Conservation (phyloP, 2,113 vertebrate species). For the Gobio gobio region DNA sequence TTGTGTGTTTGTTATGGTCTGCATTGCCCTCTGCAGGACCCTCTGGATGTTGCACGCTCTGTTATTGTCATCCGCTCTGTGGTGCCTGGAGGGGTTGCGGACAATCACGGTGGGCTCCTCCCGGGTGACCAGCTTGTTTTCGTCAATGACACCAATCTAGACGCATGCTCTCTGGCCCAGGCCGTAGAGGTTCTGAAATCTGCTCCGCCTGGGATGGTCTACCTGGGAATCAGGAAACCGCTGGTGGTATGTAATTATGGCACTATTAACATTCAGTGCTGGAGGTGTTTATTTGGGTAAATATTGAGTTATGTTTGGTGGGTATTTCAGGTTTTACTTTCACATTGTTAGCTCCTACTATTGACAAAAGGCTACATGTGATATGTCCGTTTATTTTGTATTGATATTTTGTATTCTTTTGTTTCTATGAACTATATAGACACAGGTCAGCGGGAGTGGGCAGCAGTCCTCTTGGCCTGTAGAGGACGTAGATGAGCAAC, state of each 20-base stretch:
- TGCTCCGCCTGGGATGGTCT: constrained; percentile 80
- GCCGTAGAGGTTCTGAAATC: constrained; percentile 91
- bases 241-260: constrained; percentile 75
- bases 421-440: constrained; percentile 22
- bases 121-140: constrained; percentile 92
- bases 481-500: neutral
- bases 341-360: neutral
- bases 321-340: neutral
- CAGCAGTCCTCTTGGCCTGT: constrained; percentile 10
- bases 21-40: constrained; percentile 85
- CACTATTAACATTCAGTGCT: neutral
- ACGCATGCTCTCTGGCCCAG: constrained; percentile 76
- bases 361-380: neutral
- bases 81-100: constrained; percentile 84
- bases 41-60: constrained; percentile 83
- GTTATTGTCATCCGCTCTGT: constrained; percentile 94
- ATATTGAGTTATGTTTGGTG: neutral
- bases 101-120: constrained; percentile 78
- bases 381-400: neutral
- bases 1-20: constrained; percentile 68
- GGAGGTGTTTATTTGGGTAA: neutral
- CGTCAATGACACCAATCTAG: constrained; percentile 84
- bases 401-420: constrained; percentile 1
- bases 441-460: constrained; percentile 40
- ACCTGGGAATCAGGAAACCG: constrained; percentile 90